Evolutionary conservation across 2,888 invertebrate species (phyloP).

Genomic region (Andrena camellia): DNA sequence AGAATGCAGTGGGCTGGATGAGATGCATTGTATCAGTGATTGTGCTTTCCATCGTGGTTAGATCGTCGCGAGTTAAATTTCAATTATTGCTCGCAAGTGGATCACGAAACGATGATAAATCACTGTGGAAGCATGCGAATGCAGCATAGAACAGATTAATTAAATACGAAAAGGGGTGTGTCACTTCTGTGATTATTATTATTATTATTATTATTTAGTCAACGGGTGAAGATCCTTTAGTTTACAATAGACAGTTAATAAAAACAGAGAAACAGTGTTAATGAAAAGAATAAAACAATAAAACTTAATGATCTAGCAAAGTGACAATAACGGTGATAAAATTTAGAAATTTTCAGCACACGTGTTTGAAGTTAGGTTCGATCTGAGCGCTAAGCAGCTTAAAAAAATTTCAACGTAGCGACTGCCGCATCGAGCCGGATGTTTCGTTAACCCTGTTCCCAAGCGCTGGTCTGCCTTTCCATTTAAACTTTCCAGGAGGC

Average conservation of each 20-base stretch:
- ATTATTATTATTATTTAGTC: background rate
- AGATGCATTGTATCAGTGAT: background rate
- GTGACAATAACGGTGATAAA: slow-evolving; percentile 38
- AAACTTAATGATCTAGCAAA: background rate
- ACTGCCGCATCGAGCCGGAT: slow-evolving; percentile 55
- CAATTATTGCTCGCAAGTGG: no score
- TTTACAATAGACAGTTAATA: no score
- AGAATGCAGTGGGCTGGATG: background rate
- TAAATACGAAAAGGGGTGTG: no score
- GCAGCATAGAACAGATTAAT: no score
- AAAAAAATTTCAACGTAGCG: slow-evolving; percentile 72
- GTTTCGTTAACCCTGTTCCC: slow-evolving; percentile 72
- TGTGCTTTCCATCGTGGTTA: no score
- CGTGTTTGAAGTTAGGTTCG: slow-evolving; percentile 66
- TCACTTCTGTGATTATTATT: no score
- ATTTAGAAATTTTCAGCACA: slow-evolving; percentile 65
- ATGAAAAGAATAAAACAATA: background rate
- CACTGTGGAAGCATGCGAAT: no score
- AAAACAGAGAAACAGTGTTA: background rate
- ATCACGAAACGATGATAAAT: no score
- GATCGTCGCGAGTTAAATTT: no score
- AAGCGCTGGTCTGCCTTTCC: slow-evolving; percentile 69
- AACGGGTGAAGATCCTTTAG: no score
- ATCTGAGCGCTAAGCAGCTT: slow-evolving; percentile 76
- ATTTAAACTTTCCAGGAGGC: slow-evolving; percentile 79